Evolutionary conservation across 2,797 vertebrate species (phyloP), one percentile per base, ranked within the genome.

Genomic region (Clarias laeviceps): DNA sequence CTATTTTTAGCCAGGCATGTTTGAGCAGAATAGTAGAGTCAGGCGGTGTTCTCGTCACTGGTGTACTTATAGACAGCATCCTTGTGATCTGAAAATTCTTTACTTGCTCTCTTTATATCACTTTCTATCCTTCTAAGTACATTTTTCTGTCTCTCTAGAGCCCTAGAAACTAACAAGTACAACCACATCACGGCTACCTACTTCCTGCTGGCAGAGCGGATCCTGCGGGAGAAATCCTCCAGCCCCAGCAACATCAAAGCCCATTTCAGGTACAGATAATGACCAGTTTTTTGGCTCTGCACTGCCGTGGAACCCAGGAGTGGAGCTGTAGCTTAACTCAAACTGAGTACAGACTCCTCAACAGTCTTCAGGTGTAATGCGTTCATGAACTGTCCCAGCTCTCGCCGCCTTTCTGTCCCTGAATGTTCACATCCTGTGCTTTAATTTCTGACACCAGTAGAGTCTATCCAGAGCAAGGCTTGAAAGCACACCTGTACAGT

Each of bases 171-270:
- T 83, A 98, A 99, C 94, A 98, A 99, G 90, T 99, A 99, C 93
- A 98, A 99, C 95, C 98, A 99, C 94, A 99, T 99, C 93, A 99
- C 98, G 37, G 98, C 98, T 91, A 99, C 98, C 2, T 99, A 99
- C 94, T 99, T 98, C 95, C 93, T 99, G 89, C 94, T 99, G 45
- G 98, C 98, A 9, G 98, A 99, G 91, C 93, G 98, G 89, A 99
- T 98, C 93, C 94, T 99, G 89, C 93, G 97, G 91, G 98, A 99
- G 90, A 99, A 99, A 83, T 99, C 97, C 57, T 97, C 97, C 74
- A 99, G 98, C 90, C 98, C 98, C 80, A 99, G 98, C 92, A 98
- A 97, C 92, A 97, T 97, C 91, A 99, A 99, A 94, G 97, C 97
- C 29, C 98, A 99, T 83, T 99, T 99, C 94, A 98, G 98, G 98